Conservation (phyloP, 2,797 vertebrate species). For the Epinephelus coioides region DNA sequence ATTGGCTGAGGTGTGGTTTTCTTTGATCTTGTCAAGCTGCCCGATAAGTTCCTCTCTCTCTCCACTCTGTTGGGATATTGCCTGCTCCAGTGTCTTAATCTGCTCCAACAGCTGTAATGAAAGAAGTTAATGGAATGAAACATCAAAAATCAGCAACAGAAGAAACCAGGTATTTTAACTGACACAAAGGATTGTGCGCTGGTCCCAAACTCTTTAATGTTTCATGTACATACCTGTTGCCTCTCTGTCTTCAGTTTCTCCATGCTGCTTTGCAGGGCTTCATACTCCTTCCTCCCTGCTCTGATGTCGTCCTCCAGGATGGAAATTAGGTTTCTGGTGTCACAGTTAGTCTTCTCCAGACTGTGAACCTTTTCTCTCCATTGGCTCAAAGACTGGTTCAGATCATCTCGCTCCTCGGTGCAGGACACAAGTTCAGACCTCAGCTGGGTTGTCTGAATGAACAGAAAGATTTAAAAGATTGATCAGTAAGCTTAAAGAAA, state of each 20-base stretch:
- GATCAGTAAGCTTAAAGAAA: neutral
- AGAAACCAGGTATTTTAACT: neutral
- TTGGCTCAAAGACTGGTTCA: conserved; percentile 79
- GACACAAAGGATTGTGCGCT: neutral
- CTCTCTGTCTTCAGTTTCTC: conserved; percentile 81
- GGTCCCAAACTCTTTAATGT: neutral
- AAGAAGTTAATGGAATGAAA: neutral
- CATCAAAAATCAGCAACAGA: no score
- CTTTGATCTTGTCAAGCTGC: conserved; percentile 79
- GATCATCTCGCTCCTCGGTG: conserved; percentile 86
- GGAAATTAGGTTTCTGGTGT: conserved; percentile 82
- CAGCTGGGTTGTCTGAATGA: conserved; percentile 78
- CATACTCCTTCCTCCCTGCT: conserved; percentile 77
- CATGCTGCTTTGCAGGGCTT: conserved; percentile 73
- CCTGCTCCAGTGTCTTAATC: conserved; percentile 80
- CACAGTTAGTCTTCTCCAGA: conserved; percentile 82
- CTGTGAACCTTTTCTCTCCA: conserved; percentile 84
- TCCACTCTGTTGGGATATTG: conserved; percentile 65
- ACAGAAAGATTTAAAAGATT: neutral
- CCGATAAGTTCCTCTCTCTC: conserved; percentile 82
- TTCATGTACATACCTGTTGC: conserved; percentile 63
- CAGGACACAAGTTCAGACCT: conserved; percentile 84
- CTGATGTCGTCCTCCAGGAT: conserved; percentile 87
- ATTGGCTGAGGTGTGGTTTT: conserved; percentile 81
- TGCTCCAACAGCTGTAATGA: conserved; percentile 77